Percentiles rank a stretch among this genome's conserved stretches.
Evolutionary conservation across 2,888 invertebrate genomes (phyloP).

Genomic region (Platycnemis pennipes): DNA sequence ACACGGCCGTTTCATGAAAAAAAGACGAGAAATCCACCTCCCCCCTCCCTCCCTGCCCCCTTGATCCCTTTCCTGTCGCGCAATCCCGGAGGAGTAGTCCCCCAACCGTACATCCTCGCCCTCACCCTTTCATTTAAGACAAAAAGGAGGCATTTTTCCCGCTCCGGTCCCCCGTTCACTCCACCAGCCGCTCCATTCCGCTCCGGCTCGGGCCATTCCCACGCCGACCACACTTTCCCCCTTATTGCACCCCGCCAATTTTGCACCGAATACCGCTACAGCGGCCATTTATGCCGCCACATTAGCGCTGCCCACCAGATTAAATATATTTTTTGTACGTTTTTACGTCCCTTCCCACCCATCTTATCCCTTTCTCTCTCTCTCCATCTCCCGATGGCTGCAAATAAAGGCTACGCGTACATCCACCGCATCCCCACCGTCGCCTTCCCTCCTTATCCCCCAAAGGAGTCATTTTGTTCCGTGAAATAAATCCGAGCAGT

Average conservation of each 20-base stretch:
- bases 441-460: constrained; percentile 75
- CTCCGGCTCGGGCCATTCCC: background rate
- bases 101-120: background rate
- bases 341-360: constrained; percentile 71
- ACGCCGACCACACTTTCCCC: background rate
- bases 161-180: background rate
- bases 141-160: constrained; percentile 19
- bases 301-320: background rate
- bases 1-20: background rate
- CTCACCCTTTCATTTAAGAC: constrained; percentile 3
- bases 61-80: background rate
- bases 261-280: background rate
- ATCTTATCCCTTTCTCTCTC: background rate
- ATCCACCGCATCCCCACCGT: constrained; percentile 72
- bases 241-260: background rate
- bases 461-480: constrained; percentile 69
- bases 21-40: background rate
- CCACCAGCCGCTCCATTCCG: background rate
- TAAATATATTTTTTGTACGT: constrained; percentile 72
- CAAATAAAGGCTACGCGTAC: constrained; percentile 55
- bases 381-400: background rate
- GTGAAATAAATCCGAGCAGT: constrained; percentile 54
- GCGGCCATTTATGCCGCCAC: background rate
- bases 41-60: background rate
- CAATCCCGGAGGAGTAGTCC: background rate